Evolutionary conservation across 2,888 invertebrate species (phyloP), one percentile per base, ranked within the genome.

Genomic region (Argyresthia goedartella): DNA sequence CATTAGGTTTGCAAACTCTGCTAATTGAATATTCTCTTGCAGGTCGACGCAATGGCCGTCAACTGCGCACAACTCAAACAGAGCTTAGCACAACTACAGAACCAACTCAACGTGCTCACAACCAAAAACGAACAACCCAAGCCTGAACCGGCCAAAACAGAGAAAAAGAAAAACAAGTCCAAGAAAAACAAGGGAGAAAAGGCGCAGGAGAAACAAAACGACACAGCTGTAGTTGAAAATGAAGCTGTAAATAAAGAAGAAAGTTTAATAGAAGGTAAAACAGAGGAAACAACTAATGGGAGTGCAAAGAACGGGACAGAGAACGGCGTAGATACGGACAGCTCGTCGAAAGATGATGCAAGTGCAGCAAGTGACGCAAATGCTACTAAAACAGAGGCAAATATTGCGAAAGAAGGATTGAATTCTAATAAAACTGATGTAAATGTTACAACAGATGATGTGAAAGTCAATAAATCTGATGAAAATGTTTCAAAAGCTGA

Each of bases 41-140:
- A 90, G 87, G 87, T 89, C 53, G 90, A 90, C 56, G 79, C 88
- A 6, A 90, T 90, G 90, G 84, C 88, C 0, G 88, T 87, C 0
- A 89, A 88, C 61, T 90, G 90, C 60, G 88, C 87, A 0, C 89
- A 90, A 55, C 68, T 90, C 0, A 86, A 89, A 52, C 87, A 90
- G 62, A 89, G 89, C 16, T 69, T 90, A n/a, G 88, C 88, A 1
- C 88, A 89, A 56, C 67, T 90, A 9, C 90, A 90, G 57, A 87
- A 73, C 46, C 89, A 90, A 65, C 71, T 90, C 56, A 88, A 88
- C 57, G 78, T 76, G 0, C 64, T 88, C 10, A 81, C 84, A 1
- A 78, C 46, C 15, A 58, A 58, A 53, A 58, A 57, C 35, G 57
- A 57, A 16, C 56, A 56, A 55, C 54, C 54, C 1, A 59, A 60